A percentile compares a stretch with the other conserved stretches of the same genome.
These are phyloP conservation scores for Stegana nigrithorax DNA, from an alignment of 2,888 invertebrate species.

Conservation along the genomic window DNA sequence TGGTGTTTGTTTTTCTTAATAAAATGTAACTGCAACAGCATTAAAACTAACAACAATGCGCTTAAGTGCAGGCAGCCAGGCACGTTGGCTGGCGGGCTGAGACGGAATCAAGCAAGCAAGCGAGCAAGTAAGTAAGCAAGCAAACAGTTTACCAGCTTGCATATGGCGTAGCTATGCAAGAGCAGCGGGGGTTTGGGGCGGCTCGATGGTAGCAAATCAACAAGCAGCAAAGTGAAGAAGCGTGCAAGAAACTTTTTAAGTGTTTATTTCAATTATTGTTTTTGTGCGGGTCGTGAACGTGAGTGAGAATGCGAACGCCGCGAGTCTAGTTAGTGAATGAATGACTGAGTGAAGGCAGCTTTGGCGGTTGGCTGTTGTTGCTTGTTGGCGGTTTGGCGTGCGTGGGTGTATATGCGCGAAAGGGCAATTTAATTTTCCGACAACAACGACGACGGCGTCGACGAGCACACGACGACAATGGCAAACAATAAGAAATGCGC, in stretches of 20 bases:
- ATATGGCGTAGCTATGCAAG: slow-evolving; percentile 9
- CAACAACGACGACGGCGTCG: slow-evolving; percentile 41
- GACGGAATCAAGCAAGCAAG: not conserved
- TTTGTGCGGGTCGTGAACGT: slow-evolving; percentile 26
- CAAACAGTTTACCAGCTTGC: too few species aligned
- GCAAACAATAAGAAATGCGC: slow-evolving; percentile 30
- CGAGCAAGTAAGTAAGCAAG: too few species aligned
- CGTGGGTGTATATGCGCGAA: slow-evolving; percentile 23
- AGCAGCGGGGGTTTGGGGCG: not conserved
- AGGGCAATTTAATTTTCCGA: slow-evolving; percentile 60
- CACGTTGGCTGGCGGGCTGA: too few species aligned
- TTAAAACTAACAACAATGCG: slow-evolving; percentile 38
- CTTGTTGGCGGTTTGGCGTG: slow-evolving; percentile 22
- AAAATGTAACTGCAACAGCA: slow-evolving; percentile 50
- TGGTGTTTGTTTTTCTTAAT: too few species aligned
- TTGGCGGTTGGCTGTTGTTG: too few species aligned
- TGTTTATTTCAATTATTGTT: slow-evolving; percentile 62
- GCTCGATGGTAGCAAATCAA: slow-evolving; percentile 15
- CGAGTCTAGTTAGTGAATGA: too few species aligned
- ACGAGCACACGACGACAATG: slow-evolving; percentile 27
- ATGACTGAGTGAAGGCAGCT: too few species aligned
- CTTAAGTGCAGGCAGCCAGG: too few species aligned
- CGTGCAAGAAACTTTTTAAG: slow-evolving; percentile 51
- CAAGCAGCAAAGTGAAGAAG: slow-evolving; percentile 30
- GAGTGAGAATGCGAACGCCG: too few species aligned